These are phyloP conservation scores for Aurelia coerulea DNA, from an alignment of 30 jellyfish, hydroid and myxozoan species.

Conservation along the genomic window DNA sequence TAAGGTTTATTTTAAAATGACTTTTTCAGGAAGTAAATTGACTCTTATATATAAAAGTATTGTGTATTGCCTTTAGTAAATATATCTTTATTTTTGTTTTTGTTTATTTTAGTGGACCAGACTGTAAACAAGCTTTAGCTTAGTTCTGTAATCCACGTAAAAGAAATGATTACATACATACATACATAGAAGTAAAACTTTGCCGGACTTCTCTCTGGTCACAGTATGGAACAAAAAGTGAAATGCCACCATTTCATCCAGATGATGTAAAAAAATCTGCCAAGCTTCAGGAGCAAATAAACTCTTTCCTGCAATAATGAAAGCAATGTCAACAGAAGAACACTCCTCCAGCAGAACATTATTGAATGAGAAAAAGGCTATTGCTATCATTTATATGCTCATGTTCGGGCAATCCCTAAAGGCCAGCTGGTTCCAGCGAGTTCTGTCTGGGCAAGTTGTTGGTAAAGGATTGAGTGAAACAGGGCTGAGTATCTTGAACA, in stretches of 20 bases:
- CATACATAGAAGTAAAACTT: too few species aligned
- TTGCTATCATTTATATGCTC: background rate
- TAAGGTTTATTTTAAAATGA: too few species aligned
- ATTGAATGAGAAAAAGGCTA: background rate
- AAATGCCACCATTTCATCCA: conserved; percentile 14
- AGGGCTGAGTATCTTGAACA: conserved; percentile 15
- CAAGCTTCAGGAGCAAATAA: conserved; percentile 12
- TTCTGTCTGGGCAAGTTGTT: background rate
- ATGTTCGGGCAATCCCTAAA: background rate
- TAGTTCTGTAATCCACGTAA: too few species aligned
- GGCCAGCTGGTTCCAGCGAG: conserved; percentile 10
- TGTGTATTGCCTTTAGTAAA: too few species aligned
- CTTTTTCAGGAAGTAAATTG: too few species aligned
- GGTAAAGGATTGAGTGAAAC: conserved; percentile 27
- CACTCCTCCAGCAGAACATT: background rate
- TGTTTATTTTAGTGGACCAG: too few species aligned
- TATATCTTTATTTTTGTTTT: too few species aligned
- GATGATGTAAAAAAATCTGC: conserved; percentile 15
- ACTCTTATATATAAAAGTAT: too few species aligned
- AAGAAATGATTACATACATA: too few species aligned
- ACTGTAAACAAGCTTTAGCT: too few species aligned
- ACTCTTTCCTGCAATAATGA: background rate
- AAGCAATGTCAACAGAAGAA: background rate
- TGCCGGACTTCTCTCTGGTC: background rate
- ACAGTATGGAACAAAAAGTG: background rate